Conservation (phyloP, 2,888 invertebrate genomes). For the Marasmarcha lunaedactyla region DNA sequence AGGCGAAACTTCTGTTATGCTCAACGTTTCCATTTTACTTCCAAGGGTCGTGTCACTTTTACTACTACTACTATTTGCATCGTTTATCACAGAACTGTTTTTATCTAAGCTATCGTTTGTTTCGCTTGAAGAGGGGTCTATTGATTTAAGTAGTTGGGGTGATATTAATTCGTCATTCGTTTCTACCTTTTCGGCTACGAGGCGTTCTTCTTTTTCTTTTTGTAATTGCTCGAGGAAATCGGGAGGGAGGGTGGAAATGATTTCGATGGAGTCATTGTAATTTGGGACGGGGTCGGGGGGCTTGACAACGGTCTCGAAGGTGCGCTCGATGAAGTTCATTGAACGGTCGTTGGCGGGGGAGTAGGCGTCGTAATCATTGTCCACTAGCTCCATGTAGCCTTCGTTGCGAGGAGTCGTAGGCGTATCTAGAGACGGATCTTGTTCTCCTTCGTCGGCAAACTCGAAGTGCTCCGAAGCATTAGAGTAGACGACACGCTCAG, state of each 20-base stretch:
- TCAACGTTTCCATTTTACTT: slow-evolving; percentile 30
- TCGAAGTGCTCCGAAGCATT: slow-evolving; percentile 83
- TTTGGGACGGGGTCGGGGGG: slow-evolving; percentile 24
- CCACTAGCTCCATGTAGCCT: slow-evolving; percentile 56
- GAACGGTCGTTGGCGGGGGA: slow-evolving; percentile 55
- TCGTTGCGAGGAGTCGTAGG: slow-evolving; percentile 39
- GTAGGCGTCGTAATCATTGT: slow-evolving; percentile 48
- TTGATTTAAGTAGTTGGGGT: slow-evolving; percentile 22
- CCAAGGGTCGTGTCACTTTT: slow-evolving; percentile 21
- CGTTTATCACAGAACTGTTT: slow-evolving; percentile 11
- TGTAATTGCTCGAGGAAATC: slow-evolving; percentile 10
- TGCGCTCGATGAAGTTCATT: slow-evolving; percentile 69
- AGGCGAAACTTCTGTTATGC: slow-evolving; percentile 41
- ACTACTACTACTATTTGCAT: slow-evolving; percentile 13
- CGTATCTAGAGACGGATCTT: slow-evolving; percentile 78
- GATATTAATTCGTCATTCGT: slow-evolving; percentile 20
- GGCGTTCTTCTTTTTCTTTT: slow-evolving; percentile 5
- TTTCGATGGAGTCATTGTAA: slow-evolving; percentile 10
- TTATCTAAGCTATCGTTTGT: slow-evolving; percentile 15
- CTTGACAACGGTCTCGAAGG: slow-evolving; percentile 43
- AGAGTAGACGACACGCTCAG: slow-evolving; percentile 38
- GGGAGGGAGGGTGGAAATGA: background rate
- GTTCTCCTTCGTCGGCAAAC: slow-evolving; percentile 88
- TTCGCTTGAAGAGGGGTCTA: slow-evolving; percentile 24
- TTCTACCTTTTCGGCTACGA: background rate